Base-by-base conservation (phyloP, 2,797 vertebrate genomes). In the Artibeus jamaicensis region DNA sequence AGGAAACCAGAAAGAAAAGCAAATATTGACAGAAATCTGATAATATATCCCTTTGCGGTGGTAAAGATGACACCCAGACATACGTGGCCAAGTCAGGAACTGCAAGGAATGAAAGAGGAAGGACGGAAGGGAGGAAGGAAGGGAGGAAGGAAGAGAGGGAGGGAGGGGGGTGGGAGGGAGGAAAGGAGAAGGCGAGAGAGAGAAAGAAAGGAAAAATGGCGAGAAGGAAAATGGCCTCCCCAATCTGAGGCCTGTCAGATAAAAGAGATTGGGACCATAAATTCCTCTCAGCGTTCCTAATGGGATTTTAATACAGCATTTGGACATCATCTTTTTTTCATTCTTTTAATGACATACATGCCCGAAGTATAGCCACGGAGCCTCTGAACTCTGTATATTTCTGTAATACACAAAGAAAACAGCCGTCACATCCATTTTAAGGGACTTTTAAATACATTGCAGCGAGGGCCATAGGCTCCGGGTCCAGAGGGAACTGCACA, bases 401-500 rank as follows among this genome's bases (percentile, higher is more conserved):
- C 91, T 97, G 97, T 96, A 96, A 92, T 96, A 93, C 87, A 97
- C 91, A 88, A 97, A 98, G 97, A 95, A 98, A 97, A 98, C 97
- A 97, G 97, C 97, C 97, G 93, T 97, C 93, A 97, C 65, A 97
- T 97, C 96, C 97, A 67, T 96, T 98, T 97, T 79, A 57, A 96
- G 96, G 93, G 90, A 95, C 95, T 97, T 97, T 90, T 97, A 97
- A 98, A 98, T 87, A 32, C 97, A 8, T 78, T 95, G 88, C 71
- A 44, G 97, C 87, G 96, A 97, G 96, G 98, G 98, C 97, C 97
- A 94, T 14, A 94, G 50, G 65, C 96, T 0, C 91, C 44, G 96
- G 98, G 98, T 98, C 98, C 98, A 98, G 98, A 98, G 98, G 98
- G 98, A 98, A 98, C 97, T 97, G 97, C 98, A 98, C 98, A 98